Percentiles rank a stretch among this genome's conserved stretches.
Conservation (phyloP, 2,888 invertebrate species). For the Yponomeuta malinellus region DNA sequence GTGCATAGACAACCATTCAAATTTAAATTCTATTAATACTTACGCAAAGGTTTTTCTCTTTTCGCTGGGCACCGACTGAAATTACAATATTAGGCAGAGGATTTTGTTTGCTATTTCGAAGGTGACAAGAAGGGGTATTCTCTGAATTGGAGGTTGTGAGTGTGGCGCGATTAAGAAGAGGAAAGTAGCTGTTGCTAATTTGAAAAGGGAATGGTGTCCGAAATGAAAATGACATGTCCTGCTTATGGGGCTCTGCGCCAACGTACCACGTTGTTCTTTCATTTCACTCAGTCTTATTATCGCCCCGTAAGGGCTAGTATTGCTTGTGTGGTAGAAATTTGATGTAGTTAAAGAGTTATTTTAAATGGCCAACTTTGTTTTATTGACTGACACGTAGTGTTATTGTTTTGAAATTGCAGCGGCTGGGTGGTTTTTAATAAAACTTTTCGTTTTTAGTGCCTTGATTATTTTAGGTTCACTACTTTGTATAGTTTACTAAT, state of each 20-base stretch:
- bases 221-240: conserved; percentile 11
- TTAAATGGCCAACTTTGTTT: conserved; percentile 4
- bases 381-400: conserved; percentile 13
- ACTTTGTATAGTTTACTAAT: not conserved
- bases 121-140: not conserved
- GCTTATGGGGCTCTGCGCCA: not conserved
- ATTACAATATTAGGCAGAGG: not conserved
- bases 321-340: not conserved
- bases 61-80: not conserved
- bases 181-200: conserved; percentile 59
- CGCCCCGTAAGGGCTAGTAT: not conserved
- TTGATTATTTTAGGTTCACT: not conserved
- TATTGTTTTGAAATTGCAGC: not conserved
- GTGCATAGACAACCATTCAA: conserved; percentile 21
- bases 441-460: not conserved
- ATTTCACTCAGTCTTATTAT: not conserved
- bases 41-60: conserved; percentile 3
- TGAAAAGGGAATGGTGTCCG: conserved; percentile 28
- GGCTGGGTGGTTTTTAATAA: not conserved
- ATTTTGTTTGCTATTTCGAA: conserved; percentile 8
- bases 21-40: conserved; percentile 15
- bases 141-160: conserved; percentile 24
- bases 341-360: not conserved
- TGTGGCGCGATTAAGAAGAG: conserved; percentile 45
- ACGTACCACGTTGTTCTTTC: not conserved